A percentile compares a stretch with the other conserved stretches of the same genome.
These are phyloP conservation scores for Epicampocera succincta DNA, from an alignment of 2,888 invertebrate species.

Conservation along the genomic window DNA sequence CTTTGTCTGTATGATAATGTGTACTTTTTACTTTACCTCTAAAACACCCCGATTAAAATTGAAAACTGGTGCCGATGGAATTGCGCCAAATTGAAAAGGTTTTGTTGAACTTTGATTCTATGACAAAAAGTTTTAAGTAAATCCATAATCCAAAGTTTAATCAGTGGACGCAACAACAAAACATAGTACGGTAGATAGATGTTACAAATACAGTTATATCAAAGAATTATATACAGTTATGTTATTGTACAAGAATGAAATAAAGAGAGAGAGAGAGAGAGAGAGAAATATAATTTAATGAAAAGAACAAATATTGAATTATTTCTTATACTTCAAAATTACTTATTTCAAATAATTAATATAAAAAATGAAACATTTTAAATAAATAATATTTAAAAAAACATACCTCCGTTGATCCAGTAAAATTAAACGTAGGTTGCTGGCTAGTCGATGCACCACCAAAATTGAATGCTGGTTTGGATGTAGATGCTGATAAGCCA, in stretches of 20 bases:
- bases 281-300: constrained; percentile 42
- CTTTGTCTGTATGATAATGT: constrained; percentile 25
- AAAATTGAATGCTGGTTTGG: constrained; percentile 78
- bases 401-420: constrained; percentile 73
- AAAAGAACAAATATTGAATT: constrained; percentile 57
- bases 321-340: constrained; percentile 50
- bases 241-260: constrained; percentile 41
- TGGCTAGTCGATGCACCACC: constrained; percentile 69
- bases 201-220: constrained; percentile 56
- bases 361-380: constrained; percentile 13
- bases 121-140: constrained; percentile 37
- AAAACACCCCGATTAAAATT: constrained; percentile 75
- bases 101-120: constrained; percentile 72
- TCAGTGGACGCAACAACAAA: constrained; percentile 46
- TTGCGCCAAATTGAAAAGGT: constrained; percentile 78
- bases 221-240: constrained; percentile 46
- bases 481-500: constrained; percentile 55
- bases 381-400: constrained; percentile 17
- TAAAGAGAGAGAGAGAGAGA: constrained; percentile 46
- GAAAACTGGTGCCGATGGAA: constrained; percentile 75
- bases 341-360: constrained; percentile 20
- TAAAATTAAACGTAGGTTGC: constrained; percentile 77
- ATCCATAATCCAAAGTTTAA: constrained; percentile 46
- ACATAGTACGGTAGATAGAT: constrained; percentile 52
- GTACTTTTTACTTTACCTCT: constrained; percentile 71